These are phyloP conservation scores for Lathamus discolor DNA, from an alignment of 2,113 vertebrate genomes.

Conservation along the genomic window DNA sequence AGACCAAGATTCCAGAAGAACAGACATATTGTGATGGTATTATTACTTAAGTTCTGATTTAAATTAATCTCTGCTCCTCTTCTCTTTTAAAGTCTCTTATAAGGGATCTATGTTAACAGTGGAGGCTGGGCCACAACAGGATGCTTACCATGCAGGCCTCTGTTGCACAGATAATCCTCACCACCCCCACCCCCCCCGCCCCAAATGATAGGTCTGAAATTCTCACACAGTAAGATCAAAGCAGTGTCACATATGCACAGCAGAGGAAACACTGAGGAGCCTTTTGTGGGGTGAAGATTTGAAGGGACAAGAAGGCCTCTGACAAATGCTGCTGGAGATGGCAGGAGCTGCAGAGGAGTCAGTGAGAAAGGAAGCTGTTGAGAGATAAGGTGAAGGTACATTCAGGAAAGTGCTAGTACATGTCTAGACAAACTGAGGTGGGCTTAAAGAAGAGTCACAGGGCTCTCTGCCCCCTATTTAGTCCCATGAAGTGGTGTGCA, in stretches of 20 bases:
- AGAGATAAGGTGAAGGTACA: not conserved
- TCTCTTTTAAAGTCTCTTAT: not conserved
- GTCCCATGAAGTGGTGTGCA: not conserved
- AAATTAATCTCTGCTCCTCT: not conserved
- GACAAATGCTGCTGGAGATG: not conserved
- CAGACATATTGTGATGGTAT: not conserved
- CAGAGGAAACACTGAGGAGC: not conserved
- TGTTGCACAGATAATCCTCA: not conserved
- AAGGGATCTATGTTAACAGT: not conserved
- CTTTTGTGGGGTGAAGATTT: not conserved
- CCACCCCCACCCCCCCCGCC: no score
- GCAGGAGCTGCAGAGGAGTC: not conserved
- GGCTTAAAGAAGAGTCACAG: not conserved
- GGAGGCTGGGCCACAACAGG: not conserved
- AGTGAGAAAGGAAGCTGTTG: not conserved
- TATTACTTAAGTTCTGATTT: not conserved
- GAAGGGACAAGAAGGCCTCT: not conserved
- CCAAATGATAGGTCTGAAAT: not conserved
- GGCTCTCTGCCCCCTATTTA: not conserved
- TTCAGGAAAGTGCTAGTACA: not conserved
- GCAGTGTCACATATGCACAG: not conserved
- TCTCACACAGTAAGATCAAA: not conserved
- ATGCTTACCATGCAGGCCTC: not conserved
- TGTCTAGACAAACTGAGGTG: not conserved
- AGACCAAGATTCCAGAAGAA: not conserved